Conservation (phyloP, 2,113 vertebrate species). For the Lamprologus tigripictilis region DNA sequence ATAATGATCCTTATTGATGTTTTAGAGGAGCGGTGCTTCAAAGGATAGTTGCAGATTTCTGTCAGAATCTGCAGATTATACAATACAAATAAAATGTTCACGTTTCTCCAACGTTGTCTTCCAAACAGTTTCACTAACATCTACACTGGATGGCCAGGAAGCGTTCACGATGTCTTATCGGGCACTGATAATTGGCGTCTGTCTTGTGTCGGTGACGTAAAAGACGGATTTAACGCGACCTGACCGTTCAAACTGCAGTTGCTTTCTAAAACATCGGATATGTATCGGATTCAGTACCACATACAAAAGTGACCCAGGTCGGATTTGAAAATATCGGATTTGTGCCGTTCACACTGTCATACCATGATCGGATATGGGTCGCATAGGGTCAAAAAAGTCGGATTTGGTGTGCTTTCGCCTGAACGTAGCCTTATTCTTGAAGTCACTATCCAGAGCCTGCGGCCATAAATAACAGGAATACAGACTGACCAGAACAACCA, state of each 20-base stretch:
- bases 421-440: background rate
- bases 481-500: background rate
- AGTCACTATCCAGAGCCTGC: background rate
- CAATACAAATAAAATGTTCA: too few relatives aligned
- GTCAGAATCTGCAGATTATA: background rate
- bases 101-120: too few relatives aligned
- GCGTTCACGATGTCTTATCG: fast-evolving
- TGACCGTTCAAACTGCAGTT: fast-evolving
- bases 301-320: fast-evolving
- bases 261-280: background rate
- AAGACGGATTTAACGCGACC: background rate
- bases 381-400: background rate
- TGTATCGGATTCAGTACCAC: background rate
- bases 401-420: fast-evolving
- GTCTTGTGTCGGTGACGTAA: fast-evolving
- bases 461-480: background rate
- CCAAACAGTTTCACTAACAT: fast-evolving
- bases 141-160: too few relatives aligned
- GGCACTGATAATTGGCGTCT: too few relatives aligned
- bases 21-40: background rate
- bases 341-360: fast-evolving
- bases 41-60: background rate
- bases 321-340: background rate
- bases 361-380: background rate
- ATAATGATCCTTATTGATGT: fast-evolving